These are phyloP conservation scores for Diachasma alloeum DNA, from an alignment of 1,140 invertebrate genomes.

Conservation along the genomic window DNA sequence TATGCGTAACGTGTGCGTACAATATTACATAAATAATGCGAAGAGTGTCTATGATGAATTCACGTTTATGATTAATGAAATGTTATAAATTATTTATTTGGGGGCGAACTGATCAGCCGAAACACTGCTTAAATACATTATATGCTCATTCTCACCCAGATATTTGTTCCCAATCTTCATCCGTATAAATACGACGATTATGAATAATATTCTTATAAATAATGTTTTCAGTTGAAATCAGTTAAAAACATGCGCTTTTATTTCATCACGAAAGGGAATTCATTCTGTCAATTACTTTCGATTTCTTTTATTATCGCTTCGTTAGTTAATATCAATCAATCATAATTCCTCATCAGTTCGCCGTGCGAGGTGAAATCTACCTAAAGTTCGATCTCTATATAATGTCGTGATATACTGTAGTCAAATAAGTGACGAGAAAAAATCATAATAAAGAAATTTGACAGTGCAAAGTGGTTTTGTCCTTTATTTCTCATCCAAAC, in stretches of 20 bases:
- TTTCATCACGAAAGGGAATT: too few species aligned
- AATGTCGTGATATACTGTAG: slow-evolving; percentile 59
- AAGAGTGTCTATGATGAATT: neutral
- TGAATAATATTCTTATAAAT: too few species aligned
- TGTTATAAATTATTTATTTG: neutral
- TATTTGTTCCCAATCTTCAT: too few species aligned
- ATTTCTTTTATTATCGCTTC: neutral
- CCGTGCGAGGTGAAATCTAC: slow-evolving; percentile 49
- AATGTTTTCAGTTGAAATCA: too few species aligned
- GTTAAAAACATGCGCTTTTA: too few species aligned
- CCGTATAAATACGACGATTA: too few species aligned
- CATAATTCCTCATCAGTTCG: slow-evolving; percentile 27
- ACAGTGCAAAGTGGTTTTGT: neutral
- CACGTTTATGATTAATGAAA: neutral
- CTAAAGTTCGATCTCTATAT: slow-evolving; percentile 58
- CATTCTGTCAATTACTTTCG: neutral
- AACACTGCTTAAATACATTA: neutral
- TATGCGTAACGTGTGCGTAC: slow-evolving; percentile 15
- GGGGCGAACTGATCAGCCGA: neutral
- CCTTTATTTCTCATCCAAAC: neutral
- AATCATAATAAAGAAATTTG: slow-evolving; percentile 20
- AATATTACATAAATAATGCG: neutral
- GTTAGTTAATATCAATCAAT: slow-evolving; percentile 20
- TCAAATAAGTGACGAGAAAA: slow-evolving; percentile 42
- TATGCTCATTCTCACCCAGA: neutral